Conservation (phyloP, 2,113 vertebrate genomes). For the Jaculus jaculus region DNA sequence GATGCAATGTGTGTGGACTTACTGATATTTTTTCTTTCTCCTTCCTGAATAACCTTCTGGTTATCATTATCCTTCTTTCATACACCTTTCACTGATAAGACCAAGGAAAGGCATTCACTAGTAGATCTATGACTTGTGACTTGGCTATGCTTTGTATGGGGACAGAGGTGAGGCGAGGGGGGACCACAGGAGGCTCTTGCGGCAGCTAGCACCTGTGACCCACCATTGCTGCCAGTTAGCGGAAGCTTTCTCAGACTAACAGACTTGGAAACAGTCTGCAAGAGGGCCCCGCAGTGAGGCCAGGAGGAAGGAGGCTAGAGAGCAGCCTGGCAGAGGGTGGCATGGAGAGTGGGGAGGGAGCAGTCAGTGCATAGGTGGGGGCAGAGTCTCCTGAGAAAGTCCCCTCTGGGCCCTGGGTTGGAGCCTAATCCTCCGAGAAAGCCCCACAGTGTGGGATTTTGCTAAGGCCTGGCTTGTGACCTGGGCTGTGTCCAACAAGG, state of each 20-base stretch:
- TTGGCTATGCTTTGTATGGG: not conserved
- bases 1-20: not conserved
- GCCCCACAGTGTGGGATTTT: fast-evolving
- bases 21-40: not conserved
- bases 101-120: not conserved
- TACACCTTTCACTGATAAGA: not conserved
- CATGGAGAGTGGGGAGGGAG: fast-evolving
- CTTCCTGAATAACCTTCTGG: not conserved
- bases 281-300: not conserved
- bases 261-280: not conserved
- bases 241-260: not conserved
- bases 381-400: not conserved
- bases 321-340: fast-evolving
- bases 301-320: not conserved
- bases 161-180: not conserved
- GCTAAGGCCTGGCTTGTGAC: not conserved
- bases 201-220: fast-evolving
- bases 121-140: not conserved
- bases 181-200: not conserved
- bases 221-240: fast-evolving
- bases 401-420: not conserved
- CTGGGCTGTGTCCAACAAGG: not conserved
- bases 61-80: not conserved
- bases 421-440: not conserved
- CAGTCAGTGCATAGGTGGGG: not conserved